These are phyloP conservation scores for Calliopum simillimum DNA, from an alignment of 2,888 invertebrate genomes.

Conservation along the genomic window DNA sequence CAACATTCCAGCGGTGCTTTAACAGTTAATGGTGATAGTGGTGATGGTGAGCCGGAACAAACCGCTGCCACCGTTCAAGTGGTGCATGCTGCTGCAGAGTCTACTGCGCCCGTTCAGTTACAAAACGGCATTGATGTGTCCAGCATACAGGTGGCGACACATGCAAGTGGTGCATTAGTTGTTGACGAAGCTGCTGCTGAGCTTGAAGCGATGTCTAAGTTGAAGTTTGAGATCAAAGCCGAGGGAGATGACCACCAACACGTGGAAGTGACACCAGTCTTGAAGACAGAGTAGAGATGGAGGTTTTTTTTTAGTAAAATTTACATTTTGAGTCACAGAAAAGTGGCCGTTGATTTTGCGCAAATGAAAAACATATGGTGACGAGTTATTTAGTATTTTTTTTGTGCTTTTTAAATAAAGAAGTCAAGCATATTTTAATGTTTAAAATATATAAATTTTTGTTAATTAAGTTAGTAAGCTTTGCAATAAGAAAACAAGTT, in stretches of 20 bases:
- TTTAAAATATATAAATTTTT: constrained; percentile 6
- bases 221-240: constrained; percentile 63
- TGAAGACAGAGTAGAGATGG: constrained; percentile 49
- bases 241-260: constrained; percentile 52
- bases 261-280: constrained; percentile 58
- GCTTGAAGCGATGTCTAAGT: constrained; percentile 58
- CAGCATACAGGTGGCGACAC: neutral
- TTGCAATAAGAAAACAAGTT: neutral
- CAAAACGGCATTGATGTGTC: neutral
- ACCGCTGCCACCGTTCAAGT: neutral
- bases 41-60: neutral
- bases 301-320: constrained; percentile 19
- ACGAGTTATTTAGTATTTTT: neutral
- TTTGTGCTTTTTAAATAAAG: constrained; percentile 15
- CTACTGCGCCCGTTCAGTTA: neutral
- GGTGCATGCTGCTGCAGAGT: neutral
- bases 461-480: neutral
- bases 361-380: neutral
- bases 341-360: neutral
- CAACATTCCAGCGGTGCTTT: neutral
- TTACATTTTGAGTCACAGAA: constrained; percentile 37
- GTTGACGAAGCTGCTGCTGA: constrained; percentile 36
- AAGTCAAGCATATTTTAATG: constrained; percentile 14
- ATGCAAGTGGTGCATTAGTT: constrained; percentile 7
- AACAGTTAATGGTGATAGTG: neutral